A percentile compares a stretch with the other conserved stretches of the same genome.
Conservation (phyloP, 2,113 vertebrate species). For the Oenanthe oenanthe region DNA sequence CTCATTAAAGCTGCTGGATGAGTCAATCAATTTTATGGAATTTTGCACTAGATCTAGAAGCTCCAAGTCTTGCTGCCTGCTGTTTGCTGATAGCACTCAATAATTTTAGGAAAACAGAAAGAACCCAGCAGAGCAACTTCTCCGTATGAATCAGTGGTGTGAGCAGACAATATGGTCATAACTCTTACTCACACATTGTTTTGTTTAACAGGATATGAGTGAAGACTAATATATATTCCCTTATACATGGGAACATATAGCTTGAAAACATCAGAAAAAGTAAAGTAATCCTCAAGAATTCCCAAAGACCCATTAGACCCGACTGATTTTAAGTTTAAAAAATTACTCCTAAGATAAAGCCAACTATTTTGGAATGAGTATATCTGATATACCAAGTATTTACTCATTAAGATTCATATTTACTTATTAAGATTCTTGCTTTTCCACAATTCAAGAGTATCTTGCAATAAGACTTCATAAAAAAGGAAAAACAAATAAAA, state of each 20-base stretch:
- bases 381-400: not conserved
- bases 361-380: not conserved
- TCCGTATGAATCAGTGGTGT: constrained; percentile 16
- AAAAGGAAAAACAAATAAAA: not conserved
- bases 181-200: constrained; percentile 33
- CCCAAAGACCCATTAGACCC: not conserved
- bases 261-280: constrained; percentile 40
- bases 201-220: constrained; percentile 44
- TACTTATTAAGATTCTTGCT: not conserved
- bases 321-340: constrained; percentile 29
- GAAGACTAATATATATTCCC: constrained; percentile 43
- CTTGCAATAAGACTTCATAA: not conserved
- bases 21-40: not conserved
- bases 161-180: not conserved
- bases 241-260: not conserved
- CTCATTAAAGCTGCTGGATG: not conserved
- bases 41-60: not conserved
- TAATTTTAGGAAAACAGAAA: not conserved
- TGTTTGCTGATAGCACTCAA: not conserved
- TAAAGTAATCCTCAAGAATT: constrained; percentile 42
- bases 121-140: not conserved
- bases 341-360: constrained; percentile 36
- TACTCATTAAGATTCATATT: not conserved
- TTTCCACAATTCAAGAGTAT: not conserved
- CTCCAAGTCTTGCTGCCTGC: not conserved